Evolutionary conservation across 2,888 invertebrate genomes (phyloP).

Genomic region (Phoronis australis): DNA sequence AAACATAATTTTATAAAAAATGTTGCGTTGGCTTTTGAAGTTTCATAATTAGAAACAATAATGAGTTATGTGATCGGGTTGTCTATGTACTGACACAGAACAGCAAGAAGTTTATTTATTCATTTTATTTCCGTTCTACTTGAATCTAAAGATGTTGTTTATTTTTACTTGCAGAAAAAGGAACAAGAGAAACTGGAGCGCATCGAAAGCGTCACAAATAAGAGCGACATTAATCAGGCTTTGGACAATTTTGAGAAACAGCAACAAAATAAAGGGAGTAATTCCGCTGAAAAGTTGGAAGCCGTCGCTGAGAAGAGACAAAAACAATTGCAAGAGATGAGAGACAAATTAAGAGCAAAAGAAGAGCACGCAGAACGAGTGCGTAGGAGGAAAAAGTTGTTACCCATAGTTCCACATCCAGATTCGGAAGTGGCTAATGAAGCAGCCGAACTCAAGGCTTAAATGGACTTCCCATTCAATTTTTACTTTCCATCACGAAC

Average conservation of each 20-base stretch:
- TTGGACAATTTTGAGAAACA: slow-evolving; percentile 31
- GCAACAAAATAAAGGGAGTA: slow-evolving; percentile 31
- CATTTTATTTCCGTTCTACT: too few relatives aligned
- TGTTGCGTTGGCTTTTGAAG: too few relatives aligned
- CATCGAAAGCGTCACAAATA: slow-evolving; percentile 32
- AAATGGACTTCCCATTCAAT: too few relatives aligned
- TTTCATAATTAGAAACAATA: too few relatives aligned
- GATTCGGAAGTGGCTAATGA: background rate
- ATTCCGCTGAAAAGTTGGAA: slow-evolving; percentile 31
- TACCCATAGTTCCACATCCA: background rate
- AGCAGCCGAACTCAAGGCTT: background rate
- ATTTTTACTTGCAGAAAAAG: slow-evolving; percentile 21
- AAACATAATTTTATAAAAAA: too few relatives aligned
- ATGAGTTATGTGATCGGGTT: too few relatives aligned
- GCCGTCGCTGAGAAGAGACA: slow-evolving; percentile 32
- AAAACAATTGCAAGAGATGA: slow-evolving; percentile 28
- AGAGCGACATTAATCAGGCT: slow-evolving; percentile 30
- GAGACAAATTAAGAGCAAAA: slow-evolving; percentile 31
- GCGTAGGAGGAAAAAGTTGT: slow-evolving; percentile 27
- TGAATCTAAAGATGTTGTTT: too few relatives aligned
- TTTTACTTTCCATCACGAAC: too few relatives aligned
- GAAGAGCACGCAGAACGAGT: slow-evolving; percentile 37
- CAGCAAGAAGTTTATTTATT: too few relatives aligned
- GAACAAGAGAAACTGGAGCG: slow-evolving; percentile 38
- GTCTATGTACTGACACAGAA: too few relatives aligned